phyloP scores from a whole-genome alignment of 2,797 vertebrate genomes.

The Triplophysa bombifrons region DNA sequence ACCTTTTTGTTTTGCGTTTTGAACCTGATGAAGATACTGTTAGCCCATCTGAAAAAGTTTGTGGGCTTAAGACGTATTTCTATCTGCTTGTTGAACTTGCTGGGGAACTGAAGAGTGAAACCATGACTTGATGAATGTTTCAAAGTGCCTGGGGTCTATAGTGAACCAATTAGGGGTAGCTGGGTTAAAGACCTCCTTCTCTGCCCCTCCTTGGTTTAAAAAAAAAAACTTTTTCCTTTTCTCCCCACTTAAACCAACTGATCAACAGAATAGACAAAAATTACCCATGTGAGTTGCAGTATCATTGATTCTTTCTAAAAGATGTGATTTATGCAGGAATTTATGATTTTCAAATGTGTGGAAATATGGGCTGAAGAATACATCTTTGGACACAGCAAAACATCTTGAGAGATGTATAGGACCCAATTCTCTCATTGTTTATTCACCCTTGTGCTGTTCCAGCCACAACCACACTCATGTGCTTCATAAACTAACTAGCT shows the following conservation, averaged over 20 bases:
- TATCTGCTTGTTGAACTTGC: background rate
- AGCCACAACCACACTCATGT: background rate
- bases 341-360: too few relatives aligned
- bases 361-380: too few relatives aligned
- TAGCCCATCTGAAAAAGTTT: slow-evolving; percentile 9
- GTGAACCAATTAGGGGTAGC: slow-evolving; percentile 19
- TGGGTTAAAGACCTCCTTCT: slow-evolving; percentile 44
- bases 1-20: slow-evolving; percentile 33
- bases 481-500: background rate
- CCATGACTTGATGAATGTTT: slow-evolving; percentile 21
- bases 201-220: slow-evolving; percentile 30
- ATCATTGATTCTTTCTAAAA: background rate
- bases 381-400: too few relatives aligned
- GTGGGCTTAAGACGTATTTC: background rate
- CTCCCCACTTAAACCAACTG: background rate
- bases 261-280: too few relatives aligned
- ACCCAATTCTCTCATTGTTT: background rate
- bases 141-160: slow-evolving; percentile 6
- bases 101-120: background rate
- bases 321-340: background rate
- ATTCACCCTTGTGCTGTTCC: background rate
- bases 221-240: slow-evolving; percentile 21
- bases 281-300: background rate
- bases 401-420: too few relatives aligned
- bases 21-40: slow-evolving; percentile 38